Conservation (phyloP, 2,888 invertebrate species). For the Oscheius onirici region DNA sequence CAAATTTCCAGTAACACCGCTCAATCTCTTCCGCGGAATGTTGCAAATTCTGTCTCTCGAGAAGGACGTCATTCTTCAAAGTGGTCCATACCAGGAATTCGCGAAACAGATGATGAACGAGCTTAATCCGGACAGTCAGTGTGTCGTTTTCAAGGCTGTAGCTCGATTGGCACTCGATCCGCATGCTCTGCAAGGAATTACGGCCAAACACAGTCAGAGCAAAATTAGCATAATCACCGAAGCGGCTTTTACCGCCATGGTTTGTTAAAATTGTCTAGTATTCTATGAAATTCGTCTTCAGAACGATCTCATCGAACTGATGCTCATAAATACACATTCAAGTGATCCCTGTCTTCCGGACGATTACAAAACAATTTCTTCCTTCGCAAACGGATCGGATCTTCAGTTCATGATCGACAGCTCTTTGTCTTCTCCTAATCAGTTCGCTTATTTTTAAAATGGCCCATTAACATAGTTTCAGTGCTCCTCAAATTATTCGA, state of each 20-base stretch:
- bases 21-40: constrained; percentile 45
- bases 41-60: constrained; percentile 43
- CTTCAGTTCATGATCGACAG: constrained; percentile 47
- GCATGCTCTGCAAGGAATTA: constrained; percentile 6
- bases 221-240: neutral
- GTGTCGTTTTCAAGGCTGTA: constrained; percentile 40
- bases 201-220: neutral
- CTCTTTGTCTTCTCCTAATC: neutral
- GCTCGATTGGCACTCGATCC: constrained; percentile 35
- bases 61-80: constrained; percentile 36
- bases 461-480: constrained; percentile 1
- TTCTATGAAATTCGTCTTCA: constrained; percentile 8
- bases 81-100: constrained; percentile 36
- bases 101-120: constrained; percentile 36
- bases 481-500: constrained; percentile 36
- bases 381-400: constrained; percentile 36
- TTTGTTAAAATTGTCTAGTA: neutral
- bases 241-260: constrained; percentile 17
- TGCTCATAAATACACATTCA: constrained; percentile 1
- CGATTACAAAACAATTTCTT: constrained; percentile 36
- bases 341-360: neutral
- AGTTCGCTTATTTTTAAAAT: neutral
- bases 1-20: constrained; percentile 42
- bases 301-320: constrained; percentile 10
- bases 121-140: constrained; percentile 37